Conservation (phyloP, 2,888 invertebrate species). For the Amorpha juglandis region DNA sequence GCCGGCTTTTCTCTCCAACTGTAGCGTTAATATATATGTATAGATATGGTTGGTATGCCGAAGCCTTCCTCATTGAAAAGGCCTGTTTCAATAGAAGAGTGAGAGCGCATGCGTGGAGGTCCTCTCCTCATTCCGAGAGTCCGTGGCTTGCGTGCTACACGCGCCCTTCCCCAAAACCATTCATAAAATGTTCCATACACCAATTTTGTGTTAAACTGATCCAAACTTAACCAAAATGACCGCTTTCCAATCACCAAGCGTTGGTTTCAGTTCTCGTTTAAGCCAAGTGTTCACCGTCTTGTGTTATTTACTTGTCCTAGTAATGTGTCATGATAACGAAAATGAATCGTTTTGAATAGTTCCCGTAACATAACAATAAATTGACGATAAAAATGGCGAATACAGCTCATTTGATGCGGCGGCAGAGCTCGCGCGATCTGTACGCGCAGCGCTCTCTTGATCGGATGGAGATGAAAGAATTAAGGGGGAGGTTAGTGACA, state of each 20-base stretch:
- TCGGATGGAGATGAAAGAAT: slow-evolving; percentile 93
- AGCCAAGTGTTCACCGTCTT: slow-evolving; percentile 53
- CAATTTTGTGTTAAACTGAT: slow-evolving; percentile 26
- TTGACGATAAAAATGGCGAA: slow-evolving; percentile 89
- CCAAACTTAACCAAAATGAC: slow-evolving; percentile 49
- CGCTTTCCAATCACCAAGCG: slow-evolving; percentile 50
- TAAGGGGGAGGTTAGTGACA: slow-evolving; percentile 90
- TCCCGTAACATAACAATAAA: slow-evolving; percentile 38
- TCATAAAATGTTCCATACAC: slow-evolving; percentile 26
- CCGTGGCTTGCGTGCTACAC: slow-evolving; percentile 34
- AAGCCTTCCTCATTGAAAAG: slow-evolving; percentile 52
- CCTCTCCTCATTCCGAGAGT: slow-evolving; percentile 45
- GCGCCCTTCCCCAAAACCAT: slow-evolving; percentile 22
- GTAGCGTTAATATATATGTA: neutral
- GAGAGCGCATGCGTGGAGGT: slow-evolving; percentile 64
- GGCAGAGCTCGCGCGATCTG: slow-evolving; percentile 94
- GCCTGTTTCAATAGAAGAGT: slow-evolving; percentile 34
- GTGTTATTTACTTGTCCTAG: slow-evolving; percentile 60
- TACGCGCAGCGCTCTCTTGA: slow-evolving; percentile 92
- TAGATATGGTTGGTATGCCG: slow-evolving; percentile 15
- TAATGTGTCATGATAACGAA: slow-evolving; percentile 74
- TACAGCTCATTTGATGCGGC: slow-evolving; percentile 93
- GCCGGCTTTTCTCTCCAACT: neutral
- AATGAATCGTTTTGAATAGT: slow-evolving; percentile 52
- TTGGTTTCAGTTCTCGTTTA: slow-evolving; percentile 42